Evolutionary conservation across 1,140 invertebrate genomes (phyloP).

Genomic region (Leptopilina boulardi): DNA sequence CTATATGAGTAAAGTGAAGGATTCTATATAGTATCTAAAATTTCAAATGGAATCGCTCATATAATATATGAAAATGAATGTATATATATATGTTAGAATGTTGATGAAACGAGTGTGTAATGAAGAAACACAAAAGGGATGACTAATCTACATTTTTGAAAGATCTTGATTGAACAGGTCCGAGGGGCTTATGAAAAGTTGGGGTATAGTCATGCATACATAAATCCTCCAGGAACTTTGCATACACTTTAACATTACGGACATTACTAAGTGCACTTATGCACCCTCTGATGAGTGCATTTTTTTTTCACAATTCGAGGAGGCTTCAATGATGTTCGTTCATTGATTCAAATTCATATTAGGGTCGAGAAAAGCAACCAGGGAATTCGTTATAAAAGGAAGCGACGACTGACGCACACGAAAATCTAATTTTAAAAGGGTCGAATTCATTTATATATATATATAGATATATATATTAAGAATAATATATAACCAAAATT

Average conservation of each 20-base stretch:
- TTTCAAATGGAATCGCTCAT: too few relatives aligned
- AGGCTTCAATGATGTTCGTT: conserved; percentile 49
- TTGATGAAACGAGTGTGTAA: too few relatives aligned
- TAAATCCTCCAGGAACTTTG: conserved; percentile 51
- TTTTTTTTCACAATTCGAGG: conserved; percentile 48
- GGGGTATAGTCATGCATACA: conserved; percentile 36
- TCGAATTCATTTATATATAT: too few relatives aligned
- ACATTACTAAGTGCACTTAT: conserved; percentile 62
- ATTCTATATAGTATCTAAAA: too few relatives aligned
- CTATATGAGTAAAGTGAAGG: too few relatives aligned
- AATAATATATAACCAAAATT: too few relatives aligned
- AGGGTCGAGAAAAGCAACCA: conserved; percentile 38
- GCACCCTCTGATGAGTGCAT: conserved; percentile 45
- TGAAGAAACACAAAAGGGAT: conserved; percentile 34
- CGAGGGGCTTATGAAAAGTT: conserved; percentile 31
- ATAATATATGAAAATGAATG: too few relatives aligned
- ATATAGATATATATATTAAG: too few relatives aligned
- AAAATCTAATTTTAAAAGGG: neutral
- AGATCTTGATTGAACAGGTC: conserved; percentile 30
- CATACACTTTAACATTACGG: conserved; percentile 56
- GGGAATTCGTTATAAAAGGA: conserved; percentile 42
- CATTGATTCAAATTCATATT: conserved; percentile 66
- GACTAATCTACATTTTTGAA: conserved; percentile 47
- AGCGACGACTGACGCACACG: neutral
- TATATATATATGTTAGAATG: too few relatives aligned